A percentile compares a stretch with the other conserved stretches of the same genome.
These are phyloP conservation scores for Galerucella pusilla DNA, from an alignment of 2,888 invertebrate genomes.

Conservation along the genomic window DNA sequence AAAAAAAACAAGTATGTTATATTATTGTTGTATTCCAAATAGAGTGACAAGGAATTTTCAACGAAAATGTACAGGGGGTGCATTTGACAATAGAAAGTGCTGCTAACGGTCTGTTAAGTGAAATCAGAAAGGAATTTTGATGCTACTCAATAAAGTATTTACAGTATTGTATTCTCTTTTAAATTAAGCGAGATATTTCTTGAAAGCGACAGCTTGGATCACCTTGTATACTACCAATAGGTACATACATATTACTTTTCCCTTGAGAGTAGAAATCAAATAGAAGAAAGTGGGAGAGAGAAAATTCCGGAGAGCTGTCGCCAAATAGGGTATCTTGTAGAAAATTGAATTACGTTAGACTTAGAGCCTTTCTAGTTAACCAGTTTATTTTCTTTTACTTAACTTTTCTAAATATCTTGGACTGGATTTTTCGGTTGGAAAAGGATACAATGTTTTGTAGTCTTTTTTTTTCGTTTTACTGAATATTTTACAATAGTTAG, in stretches of 20 bases:
- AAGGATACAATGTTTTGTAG: not conserved
- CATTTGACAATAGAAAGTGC: too few relatives aligned
- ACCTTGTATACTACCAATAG: not conserved
- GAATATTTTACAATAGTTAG: not conserved
- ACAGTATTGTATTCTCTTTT: too few relatives aligned
- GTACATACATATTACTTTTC: not conserved
- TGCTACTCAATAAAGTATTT: too few relatives aligned
- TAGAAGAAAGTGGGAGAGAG: not conserved
- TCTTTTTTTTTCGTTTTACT: too few relatives aligned
- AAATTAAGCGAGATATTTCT: too few relatives aligned
- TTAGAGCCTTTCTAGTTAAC: slow-evolving; percentile 6
- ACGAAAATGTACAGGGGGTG: too few relatives aligned
- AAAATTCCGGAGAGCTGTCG: not conserved
- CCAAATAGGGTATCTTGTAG: slow-evolving; percentile 6
- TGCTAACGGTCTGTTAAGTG: too few relatives aligned
- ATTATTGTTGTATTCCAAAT: too few relatives aligned
- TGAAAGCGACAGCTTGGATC: too few relatives aligned
- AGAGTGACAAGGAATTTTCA: too few relatives aligned
- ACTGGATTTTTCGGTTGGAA: not conserved
- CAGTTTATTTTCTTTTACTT: slow-evolving; percentile 4
- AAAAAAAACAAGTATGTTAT: too few relatives aligned
- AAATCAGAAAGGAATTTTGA: too few relatives aligned
- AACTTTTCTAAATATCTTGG: slow-evolving; percentile 10
- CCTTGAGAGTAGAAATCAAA: not conserved
- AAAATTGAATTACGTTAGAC: slow-evolving; percentile 14